Percentiles rank a stretch among this genome's conserved stretches.
Conservation (phyloP, 2,888 invertebrate genomes). For the Drosophila mimica region DNA sequence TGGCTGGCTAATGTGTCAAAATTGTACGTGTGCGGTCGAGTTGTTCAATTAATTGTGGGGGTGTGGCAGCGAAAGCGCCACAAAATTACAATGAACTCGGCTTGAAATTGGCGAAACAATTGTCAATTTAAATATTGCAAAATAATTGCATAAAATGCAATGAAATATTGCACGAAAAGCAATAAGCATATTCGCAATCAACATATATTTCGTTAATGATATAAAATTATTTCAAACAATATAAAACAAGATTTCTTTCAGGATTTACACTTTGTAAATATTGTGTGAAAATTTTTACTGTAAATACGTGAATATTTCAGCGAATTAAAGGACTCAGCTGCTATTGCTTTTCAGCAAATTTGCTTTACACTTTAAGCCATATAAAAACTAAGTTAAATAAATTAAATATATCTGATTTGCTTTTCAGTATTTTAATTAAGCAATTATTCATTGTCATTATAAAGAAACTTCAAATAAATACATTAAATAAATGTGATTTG, state of each 20-base stretch:
- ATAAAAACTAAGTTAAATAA: background rate
- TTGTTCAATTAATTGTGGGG: background rate
- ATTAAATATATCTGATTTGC: background rate
- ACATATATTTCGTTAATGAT: background rate
- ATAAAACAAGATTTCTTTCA: background rate
- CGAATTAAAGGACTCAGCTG: background rate
- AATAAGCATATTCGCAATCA: background rate
- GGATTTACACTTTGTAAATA: background rate
- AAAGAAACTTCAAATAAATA: background rate
- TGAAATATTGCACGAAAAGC: background rate
- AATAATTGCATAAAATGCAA: background rate
- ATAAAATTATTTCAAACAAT: background rate
- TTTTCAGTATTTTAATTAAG: background rate
- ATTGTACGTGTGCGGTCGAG: background rate
- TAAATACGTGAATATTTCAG: background rate
- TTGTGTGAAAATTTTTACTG: background rate
- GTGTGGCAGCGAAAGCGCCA: background rate
- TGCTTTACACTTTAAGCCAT: background rate
- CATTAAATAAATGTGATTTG: background rate
- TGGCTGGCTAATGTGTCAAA: background rate
- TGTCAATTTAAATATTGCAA: background rate
- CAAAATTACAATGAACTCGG: background rate
- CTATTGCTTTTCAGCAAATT: background rate
- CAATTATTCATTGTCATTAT: background rate
- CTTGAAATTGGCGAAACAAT: background rate